These are phyloP conservation scores for Salvator merianae DNA, from an alignment of 2,113 vertebrate genomes.

Conservation along the genomic window DNA sequence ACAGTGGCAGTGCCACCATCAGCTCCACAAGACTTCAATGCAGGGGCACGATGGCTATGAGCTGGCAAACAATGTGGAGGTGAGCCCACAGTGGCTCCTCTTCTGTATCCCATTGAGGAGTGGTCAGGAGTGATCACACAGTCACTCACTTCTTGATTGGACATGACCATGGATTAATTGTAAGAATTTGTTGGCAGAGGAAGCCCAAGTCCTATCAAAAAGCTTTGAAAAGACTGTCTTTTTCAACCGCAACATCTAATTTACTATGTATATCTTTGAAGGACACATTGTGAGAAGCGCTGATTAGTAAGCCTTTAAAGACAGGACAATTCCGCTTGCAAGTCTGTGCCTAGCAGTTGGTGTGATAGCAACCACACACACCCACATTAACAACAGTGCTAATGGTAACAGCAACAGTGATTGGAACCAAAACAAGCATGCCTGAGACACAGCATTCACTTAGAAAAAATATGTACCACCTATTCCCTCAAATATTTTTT, in stretches of 20 bases:
- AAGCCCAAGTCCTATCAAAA: not conserved
- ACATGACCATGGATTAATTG: too few relatives aligned
- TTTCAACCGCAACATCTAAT: too few relatives aligned
- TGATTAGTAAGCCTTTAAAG: not conserved
- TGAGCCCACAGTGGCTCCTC: too few relatives aligned
- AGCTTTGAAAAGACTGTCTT: not conserved
- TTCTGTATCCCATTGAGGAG: too few relatives aligned
- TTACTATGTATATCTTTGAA: not conserved
- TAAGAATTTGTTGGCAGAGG: not conserved
- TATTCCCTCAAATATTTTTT: not conserved
- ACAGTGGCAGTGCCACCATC: too few relatives aligned
- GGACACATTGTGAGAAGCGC: not conserved
- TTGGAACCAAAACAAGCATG: not conserved
- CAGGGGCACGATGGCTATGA: too few relatives aligned
- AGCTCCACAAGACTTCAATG: too few relatives aligned
- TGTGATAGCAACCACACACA: conserved; percentile 24
- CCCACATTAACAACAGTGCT: conserved; percentile 27
- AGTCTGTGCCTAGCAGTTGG: conserved; percentile 16
- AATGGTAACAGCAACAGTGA: not conserved
- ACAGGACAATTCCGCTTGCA: conserved; percentile 5
- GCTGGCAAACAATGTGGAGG: too few relatives aligned
- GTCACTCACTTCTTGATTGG: too few relatives aligned
- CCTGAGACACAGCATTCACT: not conserved
- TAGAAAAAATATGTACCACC: not conserved
- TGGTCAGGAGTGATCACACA: too few relatives aligned